Base-by-base conservation (phyloP, 2,888 invertebrate species). In the Prostheceraeus crozeri region DNA sequence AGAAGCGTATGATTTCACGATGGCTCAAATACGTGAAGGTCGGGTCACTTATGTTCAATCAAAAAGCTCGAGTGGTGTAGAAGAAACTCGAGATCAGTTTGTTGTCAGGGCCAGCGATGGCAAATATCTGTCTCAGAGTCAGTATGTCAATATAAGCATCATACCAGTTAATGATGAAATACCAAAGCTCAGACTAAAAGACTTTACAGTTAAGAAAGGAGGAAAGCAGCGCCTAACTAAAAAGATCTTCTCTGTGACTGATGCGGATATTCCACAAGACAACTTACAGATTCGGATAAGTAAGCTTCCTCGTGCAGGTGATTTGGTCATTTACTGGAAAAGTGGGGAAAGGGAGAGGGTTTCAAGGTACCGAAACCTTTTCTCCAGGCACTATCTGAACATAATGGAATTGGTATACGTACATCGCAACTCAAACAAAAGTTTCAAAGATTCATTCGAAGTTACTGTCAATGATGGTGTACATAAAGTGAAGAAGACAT, bases 101-200 rank as follows among this genome's bases (percentile, higher is more conserved):
- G 27, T 28, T 3, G 35, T 35, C n/a, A 53, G 16, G n/a, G 57
- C 40, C 8, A 36, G 11, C 27, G 57, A 57, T 35, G 45, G 57
- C n/a, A 57, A 46, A 25, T 57, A 4, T 19, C 46, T 30, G n/a
- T 57, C 57, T 3, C 16, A 40, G 16, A 36, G 28, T 46, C 19
- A 46, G 6, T 40, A 57, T 2, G 46, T 57, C n/a, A 14, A 21
- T 10, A 53, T 57, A 4, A 19, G 23, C 19, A 57, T 57, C 27
- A 40, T 46, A 25, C 40, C 56, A 2, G 30, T 57, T 2, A 57
- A 57, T 28, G 57, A 57, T 25, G 57, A 57, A 19, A 6, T 40
- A 14, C 57, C 57, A 8, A 53, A 14, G n/a, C 40, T 57, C 8
- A 27, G 25, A 3, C 27, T 57, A 16, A 35, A 35, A 4, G 45